Percentiles rank a stretch among this genome's conserved stretches.
phyloP scores from a whole-genome alignment of 2,113 vertebrate species.

The Psammodynastes pulverulentus region DNA sequence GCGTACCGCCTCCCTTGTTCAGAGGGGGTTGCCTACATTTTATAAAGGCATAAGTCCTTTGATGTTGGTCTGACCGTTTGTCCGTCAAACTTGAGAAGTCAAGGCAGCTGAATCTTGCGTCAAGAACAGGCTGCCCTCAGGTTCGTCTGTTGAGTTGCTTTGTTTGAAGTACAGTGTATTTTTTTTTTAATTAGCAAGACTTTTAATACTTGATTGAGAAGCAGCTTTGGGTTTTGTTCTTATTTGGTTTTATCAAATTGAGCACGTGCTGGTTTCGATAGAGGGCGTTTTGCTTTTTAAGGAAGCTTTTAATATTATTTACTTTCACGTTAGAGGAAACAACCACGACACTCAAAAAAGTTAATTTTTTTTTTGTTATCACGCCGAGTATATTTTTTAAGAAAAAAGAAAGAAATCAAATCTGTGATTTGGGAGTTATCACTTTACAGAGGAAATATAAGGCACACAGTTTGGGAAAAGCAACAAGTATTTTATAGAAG shows the following conservation, averaged over 20 bases:
- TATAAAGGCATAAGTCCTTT: not conserved
- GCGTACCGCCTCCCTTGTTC: not conserved
- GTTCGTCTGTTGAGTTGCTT: not conserved
- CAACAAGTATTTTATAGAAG: conserved; percentile 60
- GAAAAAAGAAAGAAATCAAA: not conserved
- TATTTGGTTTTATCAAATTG: not conserved
- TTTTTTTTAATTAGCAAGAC: conserved; percentile 13
- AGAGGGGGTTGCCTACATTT: not conserved
- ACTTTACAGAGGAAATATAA: conserved; percentile 55
- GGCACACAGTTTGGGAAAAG: conserved; percentile 33
- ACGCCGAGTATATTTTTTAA: conserved; percentile 1
- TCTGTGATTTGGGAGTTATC: conserved; percentile 41
- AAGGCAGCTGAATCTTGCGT: not conserved
- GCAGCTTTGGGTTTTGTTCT: conserved; percentile 31
- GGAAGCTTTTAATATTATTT: conserved; percentile 42
- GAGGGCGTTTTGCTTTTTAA: conserved; percentile 26
- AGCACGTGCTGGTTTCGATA: conserved; percentile 42
- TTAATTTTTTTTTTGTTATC: conserved; percentile 28
- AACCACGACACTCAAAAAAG: conserved; percentile 11
- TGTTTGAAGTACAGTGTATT: conserved; percentile 41
- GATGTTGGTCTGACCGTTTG: conserved; percentile 12
- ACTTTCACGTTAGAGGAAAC: conserved; percentile 27
- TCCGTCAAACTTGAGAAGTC: not conserved
- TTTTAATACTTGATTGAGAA: conserved; percentile 60
- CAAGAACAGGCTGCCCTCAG: conserved; percentile 26